Base-by-base conservation (phyloP, 2,888 invertebrate species). In the Pristionchus maxplancki region DNA sequence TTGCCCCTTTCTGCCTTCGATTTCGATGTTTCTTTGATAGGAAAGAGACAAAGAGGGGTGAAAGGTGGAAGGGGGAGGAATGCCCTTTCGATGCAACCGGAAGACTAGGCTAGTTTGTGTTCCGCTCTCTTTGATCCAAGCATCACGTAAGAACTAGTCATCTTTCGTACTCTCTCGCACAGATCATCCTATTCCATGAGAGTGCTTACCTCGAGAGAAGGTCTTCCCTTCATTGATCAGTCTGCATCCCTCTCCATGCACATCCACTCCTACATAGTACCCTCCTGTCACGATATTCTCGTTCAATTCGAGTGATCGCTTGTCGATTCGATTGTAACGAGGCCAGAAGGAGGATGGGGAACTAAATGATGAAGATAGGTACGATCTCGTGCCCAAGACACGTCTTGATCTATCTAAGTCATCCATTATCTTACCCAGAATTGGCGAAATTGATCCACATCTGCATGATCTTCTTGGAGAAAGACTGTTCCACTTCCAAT, bases 361-460 rank as follows among this genome's bases (percentile, higher is more conserved):
- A 74, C 93, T 93, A 48, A 84, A n/a, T n/a, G n/a, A n/a, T n/a
- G n/a, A n/a, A n/a, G n/a, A n/a, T n/a, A n/a, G n/a, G n/a, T n/a
- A n/a, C n/a, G n/a, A n/a, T n/a, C n/a, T n/a, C n/a, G n/a, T n/a
- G n/a, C n/a, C n/a, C n/a, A n/a, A n/a, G n/a, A 20, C 37, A n/a
- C n/a, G n/a, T 4, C 64, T n/a, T 64, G 5, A 13, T 67, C 11
- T 13, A 31, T 31, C 64, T 28, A 67, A 31, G n/a, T 34, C 31
- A 28, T 64, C 48, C 3, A 48, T n/a, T 13, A 20, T 1, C 90
- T 96, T 96, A 98, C 98, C 98, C 98, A 88, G 97, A 97, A 94
- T 97, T 96, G 90, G 98, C 98, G 95, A 98, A 99, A 96, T 97
- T 97, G 89, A 97, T 97, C 96, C 98, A 98, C 88, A 97, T 97